Evolutionary conservation across 2,888 invertebrate species (phyloP), one percentile per base, ranked within the genome.

Genomic region (Fragum fragum): DNA sequence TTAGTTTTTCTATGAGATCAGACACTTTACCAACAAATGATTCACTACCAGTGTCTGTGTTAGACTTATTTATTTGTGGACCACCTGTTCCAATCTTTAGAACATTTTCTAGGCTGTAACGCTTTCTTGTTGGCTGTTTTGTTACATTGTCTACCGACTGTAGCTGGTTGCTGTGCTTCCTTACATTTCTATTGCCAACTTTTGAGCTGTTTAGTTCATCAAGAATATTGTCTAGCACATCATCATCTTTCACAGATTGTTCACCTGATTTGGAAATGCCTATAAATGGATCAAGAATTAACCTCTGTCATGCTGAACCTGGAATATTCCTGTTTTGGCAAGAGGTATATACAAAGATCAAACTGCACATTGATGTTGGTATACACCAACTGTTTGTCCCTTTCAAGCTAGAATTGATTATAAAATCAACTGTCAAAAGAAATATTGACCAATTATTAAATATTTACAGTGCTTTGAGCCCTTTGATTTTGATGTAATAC

Each of bases 171-270:
- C 1, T 26, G 0, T 11, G 2, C 28, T 32, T 53, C 28, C 68
- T 21, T 69, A 29, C 21, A 76, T 18, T 28, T 72, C 78, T 32
- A 32, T 32, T 16, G 18, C 23, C 14, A 32, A n/a, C 23, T 66
- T 66, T 66, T n/a, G 81, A 73, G 52, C 76, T 73, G 9, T 80
- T 80, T 23, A 91, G 71, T 70, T 91, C 89, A 63, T 87, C 81
- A 32, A 91, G 75, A 47, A 93, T 78, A 47, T 90, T 90, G 28
- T 87, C 86, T 18, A 91, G 76, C 7, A 88, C 57, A 26, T 86
- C 86, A 85, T 91, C 91, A 69, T 87, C 70, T 32, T 78, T 63
- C 18, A 87, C 79, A 52, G 75, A 57, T 23, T 76, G 28, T 28
- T 63, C 59, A 28, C 32, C 68, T 3, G 61, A n/a, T 26, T 66